These are phyloP conservation scores for Balaeniceps rex DNA, from an alignment of 2,113 vertebrate genomes.

Conservation along the genomic window DNA sequence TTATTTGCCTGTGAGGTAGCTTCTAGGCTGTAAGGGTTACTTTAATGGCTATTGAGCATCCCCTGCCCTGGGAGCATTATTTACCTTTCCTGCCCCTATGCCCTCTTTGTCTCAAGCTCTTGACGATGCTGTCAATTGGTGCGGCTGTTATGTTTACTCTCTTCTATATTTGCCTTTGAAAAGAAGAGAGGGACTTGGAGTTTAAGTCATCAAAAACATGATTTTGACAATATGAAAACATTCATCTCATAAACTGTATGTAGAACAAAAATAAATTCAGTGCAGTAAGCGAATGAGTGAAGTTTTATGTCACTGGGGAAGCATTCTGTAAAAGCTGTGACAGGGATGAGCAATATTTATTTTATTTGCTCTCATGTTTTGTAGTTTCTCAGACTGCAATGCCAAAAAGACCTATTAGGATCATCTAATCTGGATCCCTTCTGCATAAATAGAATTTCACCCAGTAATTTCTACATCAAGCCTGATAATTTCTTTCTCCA, in stretches of 20 bases:
- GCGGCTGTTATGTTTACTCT: not conserved
- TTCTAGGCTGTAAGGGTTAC: not conserved
- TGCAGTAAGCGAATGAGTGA: not conserved
- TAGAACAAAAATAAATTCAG: not conserved
- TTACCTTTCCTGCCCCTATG: not conserved
- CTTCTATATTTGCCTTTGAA: not conserved
- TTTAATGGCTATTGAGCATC: not conserved
- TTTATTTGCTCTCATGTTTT: not conserved
- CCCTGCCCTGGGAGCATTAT: fast-evolving
- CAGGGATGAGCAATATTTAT: not conserved
- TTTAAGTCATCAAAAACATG: not conserved
- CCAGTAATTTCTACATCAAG: conserved; percentile 1
- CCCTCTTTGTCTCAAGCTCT: not conserved
- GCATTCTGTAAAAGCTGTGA: not conserved
- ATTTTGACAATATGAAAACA: not conserved
- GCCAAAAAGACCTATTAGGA: not conserved
- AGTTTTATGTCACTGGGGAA: not conserved
- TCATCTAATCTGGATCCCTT: not conserved
- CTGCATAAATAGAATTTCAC: conserved; percentile 29
- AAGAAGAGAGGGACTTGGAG: not conserved
- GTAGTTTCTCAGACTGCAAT: not conserved
- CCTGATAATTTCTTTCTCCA: conserved; percentile 15
- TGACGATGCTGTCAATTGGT: not conserved
- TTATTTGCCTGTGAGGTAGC: not conserved
- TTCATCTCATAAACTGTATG: not conserved